Evolutionary conservation across 2,888 invertebrate species (phyloP).

Genomic region (Cyaniris semiargus): DNA sequence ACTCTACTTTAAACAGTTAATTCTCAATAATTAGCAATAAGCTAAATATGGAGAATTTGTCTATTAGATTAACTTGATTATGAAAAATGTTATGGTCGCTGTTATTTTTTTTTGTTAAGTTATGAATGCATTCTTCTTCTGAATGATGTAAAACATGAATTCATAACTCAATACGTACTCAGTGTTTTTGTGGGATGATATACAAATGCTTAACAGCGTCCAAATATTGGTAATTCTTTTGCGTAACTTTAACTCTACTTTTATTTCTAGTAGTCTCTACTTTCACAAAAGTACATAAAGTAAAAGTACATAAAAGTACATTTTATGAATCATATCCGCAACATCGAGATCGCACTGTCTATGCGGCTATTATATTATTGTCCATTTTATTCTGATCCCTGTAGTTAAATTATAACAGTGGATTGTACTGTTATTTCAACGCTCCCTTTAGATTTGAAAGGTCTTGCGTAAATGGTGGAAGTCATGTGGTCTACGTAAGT

Average conservation of each 20-base stretch:
- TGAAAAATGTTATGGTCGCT: too few relatives aligned
- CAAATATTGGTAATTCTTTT: background rate
- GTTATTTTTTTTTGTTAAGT: too few relatives aligned
- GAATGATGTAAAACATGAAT: too few relatives aligned
- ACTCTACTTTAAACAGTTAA: too few relatives aligned
- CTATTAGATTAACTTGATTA: too few relatives aligned
- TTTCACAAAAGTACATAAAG: background rate
- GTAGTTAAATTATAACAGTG: conserved; percentile 21
- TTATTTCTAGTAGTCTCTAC: background rate
- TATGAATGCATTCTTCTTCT: too few relatives aligned
- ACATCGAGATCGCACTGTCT: background rate
- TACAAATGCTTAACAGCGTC: too few relatives aligned
- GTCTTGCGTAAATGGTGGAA: conserved; percentile 24
- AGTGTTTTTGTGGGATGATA: too few relatives aligned
- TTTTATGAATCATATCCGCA: background rate
- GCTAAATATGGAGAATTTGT: too few relatives aligned
- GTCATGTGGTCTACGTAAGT: conserved; percentile 19
- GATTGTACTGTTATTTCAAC: conserved; percentile 28
- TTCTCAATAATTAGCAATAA: too few relatives aligned
- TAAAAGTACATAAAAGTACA: too few relatives aligned
- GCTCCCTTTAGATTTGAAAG: conserved; percentile 19
- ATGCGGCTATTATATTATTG: conserved; percentile 15
- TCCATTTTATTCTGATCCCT: conserved; percentile 25
- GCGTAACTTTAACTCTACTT: background rate
- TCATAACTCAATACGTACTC: too few relatives aligned